Evolutionary conservation across 1,140 invertebrate genomes (phyloP).

Genomic region (Zeugodacus cucurbitae): DNA sequence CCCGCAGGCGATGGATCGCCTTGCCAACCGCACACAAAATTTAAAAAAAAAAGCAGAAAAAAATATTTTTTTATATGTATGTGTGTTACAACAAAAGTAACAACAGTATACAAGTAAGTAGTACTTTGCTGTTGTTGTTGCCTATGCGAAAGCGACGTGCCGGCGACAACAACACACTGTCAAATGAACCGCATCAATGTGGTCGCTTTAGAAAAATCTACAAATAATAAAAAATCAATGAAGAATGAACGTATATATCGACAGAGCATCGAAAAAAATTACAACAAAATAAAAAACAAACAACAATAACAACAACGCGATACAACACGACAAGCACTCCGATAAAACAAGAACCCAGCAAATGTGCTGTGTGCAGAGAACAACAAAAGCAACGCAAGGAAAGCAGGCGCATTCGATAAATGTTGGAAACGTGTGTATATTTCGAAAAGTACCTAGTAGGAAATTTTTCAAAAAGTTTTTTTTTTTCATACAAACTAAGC

Average conservation of each 20-base stretch:
- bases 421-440: neutral
- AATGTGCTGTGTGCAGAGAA: neutral
- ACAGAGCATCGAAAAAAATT: neutral
- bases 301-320: neutral
- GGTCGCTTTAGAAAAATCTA: conserved; percentile 30
- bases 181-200: conserved; percentile 22
- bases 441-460: neutral
- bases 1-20: conserved; percentile 12
- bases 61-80: no score
- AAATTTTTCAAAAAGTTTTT: neutral
- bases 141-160: neutral
- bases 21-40: neutral
- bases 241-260: neutral
- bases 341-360: conserved; percentile 22
- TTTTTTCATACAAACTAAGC: no score
- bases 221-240: conserved; percentile 34
- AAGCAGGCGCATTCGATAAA: neutral
- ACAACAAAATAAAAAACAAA: neutral
- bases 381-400: neutral
- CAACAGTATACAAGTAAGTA: neutral
- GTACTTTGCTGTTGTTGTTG: neutral
- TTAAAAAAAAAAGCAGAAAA: neutral
- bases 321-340: neutral
- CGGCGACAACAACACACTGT: neutral
- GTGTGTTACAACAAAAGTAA: neutral